A percentile compares a stretch with the other conserved stretches of the same genome.
These are phyloP conservation scores for Trachythela sp. DNA, from an alignment of 64 coral and sea anemone species.

Conservation along the genomic window DNA sequence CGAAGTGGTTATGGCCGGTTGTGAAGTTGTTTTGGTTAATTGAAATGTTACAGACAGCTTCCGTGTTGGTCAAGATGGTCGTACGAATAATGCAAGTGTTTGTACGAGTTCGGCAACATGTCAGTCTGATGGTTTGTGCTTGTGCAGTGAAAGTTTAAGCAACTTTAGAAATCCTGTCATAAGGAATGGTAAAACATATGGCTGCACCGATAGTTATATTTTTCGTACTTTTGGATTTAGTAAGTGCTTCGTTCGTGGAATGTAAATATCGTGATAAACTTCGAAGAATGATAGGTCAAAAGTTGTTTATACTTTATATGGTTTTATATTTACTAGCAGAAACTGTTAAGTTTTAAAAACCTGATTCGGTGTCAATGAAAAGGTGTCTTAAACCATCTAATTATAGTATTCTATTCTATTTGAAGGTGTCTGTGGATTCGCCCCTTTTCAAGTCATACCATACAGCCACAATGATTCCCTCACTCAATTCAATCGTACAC, in stretches of 20 bases:
- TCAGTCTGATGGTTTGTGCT: neutral
- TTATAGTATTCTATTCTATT: too few relatives aligned
- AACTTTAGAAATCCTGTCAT: neutral
- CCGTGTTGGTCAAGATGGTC: slow-evolving; percentile 6
- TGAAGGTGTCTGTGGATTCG: neutral
- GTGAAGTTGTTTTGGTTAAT: neutral
- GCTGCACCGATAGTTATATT: neutral
- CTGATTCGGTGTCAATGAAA: too few relatives aligned
- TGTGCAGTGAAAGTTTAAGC: neutral
- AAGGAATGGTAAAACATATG: neutral
- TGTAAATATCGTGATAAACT: too few relatives aligned
- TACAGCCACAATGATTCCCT: neutral
- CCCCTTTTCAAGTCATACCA: neutral
- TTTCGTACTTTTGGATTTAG: too few relatives aligned
- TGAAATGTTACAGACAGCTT: slow-evolving; percentile 23
- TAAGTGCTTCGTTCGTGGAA: too few relatives aligned
- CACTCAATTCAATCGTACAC: too few relatives aligned
- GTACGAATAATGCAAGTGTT: neutral
- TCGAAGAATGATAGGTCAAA: too few relatives aligned
- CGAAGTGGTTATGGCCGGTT: neutral
- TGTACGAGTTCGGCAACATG: neutral
- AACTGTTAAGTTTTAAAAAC: too few relatives aligned
- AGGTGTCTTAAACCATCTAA: too few relatives aligned
- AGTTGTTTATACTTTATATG: too few relatives aligned
- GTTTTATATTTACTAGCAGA: too few relatives aligned